Conservation (phyloP, 2,113 vertebrate species). For the Patagioenas fasciata region DNA sequence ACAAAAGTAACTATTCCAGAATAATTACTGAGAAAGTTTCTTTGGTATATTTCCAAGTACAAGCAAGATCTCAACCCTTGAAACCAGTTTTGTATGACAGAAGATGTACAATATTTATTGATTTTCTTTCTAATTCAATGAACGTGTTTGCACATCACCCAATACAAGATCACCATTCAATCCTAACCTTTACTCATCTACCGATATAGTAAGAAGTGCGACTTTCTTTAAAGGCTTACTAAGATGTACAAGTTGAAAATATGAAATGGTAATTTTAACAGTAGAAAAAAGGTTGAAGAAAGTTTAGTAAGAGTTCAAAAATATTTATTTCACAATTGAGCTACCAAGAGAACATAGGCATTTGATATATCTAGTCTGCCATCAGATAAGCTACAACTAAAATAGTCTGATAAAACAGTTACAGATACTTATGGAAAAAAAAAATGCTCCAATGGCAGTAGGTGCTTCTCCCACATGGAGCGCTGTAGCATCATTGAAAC, state of each 20-base stretch:
- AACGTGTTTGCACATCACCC: rapidly evolving
- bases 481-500: background rate
- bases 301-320: background rate
- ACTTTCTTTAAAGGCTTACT: background rate
- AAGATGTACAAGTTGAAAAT: background rate
- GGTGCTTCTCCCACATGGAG: background rate
- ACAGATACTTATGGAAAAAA: background rate
- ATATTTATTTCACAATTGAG: background rate
- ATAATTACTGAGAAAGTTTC: background rate
- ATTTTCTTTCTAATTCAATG: background rate
- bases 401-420: background rate
- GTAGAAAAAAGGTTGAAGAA: background rate
- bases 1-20: background rate
- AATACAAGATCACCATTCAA: background rate
- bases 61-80: background rate
- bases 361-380: background rate
- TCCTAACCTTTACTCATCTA: background rate
- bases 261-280: background rate
- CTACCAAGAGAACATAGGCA: background rate
- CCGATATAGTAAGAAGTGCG: background rate
- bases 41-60: background rate
- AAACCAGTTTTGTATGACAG: background rate
- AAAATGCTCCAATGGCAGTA: background rate
- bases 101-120: background rate
- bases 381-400: background rate